Conservation (phyloP, 2,797 vertebrate species). For the Hippopotamyrus pictus region DNA sequence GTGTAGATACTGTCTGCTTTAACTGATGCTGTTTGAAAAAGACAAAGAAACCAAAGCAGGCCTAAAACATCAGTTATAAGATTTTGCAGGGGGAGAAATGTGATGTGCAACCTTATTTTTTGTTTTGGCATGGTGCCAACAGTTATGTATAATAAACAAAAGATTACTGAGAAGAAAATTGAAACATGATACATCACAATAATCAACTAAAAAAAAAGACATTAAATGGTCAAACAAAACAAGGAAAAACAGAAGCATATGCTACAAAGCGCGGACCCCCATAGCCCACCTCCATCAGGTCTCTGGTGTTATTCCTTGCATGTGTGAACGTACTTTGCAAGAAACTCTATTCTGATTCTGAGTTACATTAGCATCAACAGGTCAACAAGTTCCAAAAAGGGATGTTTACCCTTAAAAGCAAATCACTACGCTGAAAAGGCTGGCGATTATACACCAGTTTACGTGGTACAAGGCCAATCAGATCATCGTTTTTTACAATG, state of each 20-base stretch:
- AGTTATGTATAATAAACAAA: neutral
- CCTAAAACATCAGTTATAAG: neutral
- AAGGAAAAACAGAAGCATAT: too few species aligned
- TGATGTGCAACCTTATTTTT: neutral
- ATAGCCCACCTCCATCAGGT: neutral
- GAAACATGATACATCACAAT: neutral
- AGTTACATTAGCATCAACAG: neutral
- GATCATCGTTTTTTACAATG: neutral
- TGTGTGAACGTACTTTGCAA: too few species aligned
- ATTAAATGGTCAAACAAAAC: neutral
- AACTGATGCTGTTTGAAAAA: conserved; percentile 64
- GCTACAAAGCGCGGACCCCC: too few species aligned
- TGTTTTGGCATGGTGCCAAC: neutral
- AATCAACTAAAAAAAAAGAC: neutral
- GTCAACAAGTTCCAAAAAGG: neutral
- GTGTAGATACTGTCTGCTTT: conserved; percentile 79
- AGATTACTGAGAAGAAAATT: neutral
- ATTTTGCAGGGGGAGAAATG: neutral
- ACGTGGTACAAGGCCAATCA: neutral
- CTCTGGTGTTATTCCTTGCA: neutral
- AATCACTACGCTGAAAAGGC: neutral
- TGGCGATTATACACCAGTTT: neutral
- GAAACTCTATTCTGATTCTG: too few species aligned
- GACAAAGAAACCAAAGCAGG: neutral
- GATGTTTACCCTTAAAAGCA: neutral